Evolutionary conservation across 2,797 vertebrate genomes (phyloP).

Genomic region (Capromys pilorides): DNA sequence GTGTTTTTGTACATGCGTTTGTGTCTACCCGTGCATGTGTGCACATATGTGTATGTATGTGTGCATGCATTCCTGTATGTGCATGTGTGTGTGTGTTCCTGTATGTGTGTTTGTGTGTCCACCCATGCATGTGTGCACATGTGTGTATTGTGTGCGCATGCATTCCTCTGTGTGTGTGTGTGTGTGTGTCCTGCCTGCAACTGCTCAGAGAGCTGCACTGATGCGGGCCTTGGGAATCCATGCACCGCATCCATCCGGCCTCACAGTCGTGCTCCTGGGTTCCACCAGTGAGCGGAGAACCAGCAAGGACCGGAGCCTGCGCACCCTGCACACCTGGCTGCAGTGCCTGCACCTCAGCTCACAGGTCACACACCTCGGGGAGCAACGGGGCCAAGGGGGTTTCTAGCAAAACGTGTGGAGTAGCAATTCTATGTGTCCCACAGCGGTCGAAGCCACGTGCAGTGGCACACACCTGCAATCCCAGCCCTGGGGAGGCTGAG

Average conservation of each 20-base stretch:
- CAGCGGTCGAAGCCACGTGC: background rate
- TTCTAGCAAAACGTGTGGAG: background rate
- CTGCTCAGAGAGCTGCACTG: slow-evolving; percentile 63
- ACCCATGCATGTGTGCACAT: too few relatives aligned
- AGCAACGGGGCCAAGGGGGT: background rate
- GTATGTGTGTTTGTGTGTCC: too few relatives aligned
- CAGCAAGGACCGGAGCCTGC: background rate
- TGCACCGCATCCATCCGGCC: slow-evolving; percentile 50
- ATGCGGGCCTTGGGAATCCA: slow-evolving; percentile 71
- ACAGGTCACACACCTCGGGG: background rate
- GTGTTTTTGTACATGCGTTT: too few relatives aligned
- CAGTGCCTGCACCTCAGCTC: background rate
- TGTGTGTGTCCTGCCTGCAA: background rate
- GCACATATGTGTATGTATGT: too few relatives aligned
- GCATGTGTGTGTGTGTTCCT: too few relatives aligned
- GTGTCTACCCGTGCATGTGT: too few relatives aligned
- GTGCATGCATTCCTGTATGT: too few relatives aligned
- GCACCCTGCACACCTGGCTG: too few relatives aligned
- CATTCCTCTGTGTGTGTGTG: too few relatives aligned
- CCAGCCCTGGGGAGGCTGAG: background rate
- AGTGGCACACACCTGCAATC: background rate
- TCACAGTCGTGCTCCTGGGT: background rate
- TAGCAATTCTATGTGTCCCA: background rate
- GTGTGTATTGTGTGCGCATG: too few relatives aligned
- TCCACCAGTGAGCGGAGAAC: background rate